Base-by-base conservation (phyloP, 2,113 vertebrate species). In the Xiphias gladius region DNA sequence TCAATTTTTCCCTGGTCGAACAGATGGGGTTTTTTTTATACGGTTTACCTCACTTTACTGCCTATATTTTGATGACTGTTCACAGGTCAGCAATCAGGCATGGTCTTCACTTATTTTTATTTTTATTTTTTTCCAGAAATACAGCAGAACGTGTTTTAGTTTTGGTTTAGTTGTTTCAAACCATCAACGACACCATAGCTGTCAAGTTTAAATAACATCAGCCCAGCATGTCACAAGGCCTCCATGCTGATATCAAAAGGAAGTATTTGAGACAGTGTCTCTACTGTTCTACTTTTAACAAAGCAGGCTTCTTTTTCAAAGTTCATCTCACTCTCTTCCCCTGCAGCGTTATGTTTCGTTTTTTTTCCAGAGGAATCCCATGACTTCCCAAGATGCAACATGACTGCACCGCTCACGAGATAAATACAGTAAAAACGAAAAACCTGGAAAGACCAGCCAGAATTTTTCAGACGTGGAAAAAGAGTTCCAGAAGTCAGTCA, bases 351-450 rank as follows among this genome's bases (percentile, higher is more conserved):
- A 2, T 68, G n/a, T n/a, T n/a, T n/a, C n/a, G 58, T 48, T 8
- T 67, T 64, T 54, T 76, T 77, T 28, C 11, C 10, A 28, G n/a
- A 67, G 57, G 68, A 87, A 80, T 88, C 83, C 28, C 72, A 50
- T 84, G 83, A 88, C 80, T 86, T 73, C 63, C 39, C 1, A 22
- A 48, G 16, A 65, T 28, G 70, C 74, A 41, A 64, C 66, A 67
- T 57, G 61, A 89, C 84, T 61, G 63, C 75, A 54, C 26, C 19
- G 10, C 32, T 78, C 50, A 5, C 4, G 35, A 55, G 52, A 72
- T 39, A 61, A 83, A 64, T n/a, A 59, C 6, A 32, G 12, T 63
- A 26, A 57, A 39, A 62, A 41, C n/a, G 11, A 55, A 14, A 80
- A 72, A 73, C 74, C 41, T 84, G 62, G 67, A 85, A 63, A 82